Evolutionary conservation across 2,888 invertebrate species (phyloP).

Genomic region (Drosophila colorata): DNA sequence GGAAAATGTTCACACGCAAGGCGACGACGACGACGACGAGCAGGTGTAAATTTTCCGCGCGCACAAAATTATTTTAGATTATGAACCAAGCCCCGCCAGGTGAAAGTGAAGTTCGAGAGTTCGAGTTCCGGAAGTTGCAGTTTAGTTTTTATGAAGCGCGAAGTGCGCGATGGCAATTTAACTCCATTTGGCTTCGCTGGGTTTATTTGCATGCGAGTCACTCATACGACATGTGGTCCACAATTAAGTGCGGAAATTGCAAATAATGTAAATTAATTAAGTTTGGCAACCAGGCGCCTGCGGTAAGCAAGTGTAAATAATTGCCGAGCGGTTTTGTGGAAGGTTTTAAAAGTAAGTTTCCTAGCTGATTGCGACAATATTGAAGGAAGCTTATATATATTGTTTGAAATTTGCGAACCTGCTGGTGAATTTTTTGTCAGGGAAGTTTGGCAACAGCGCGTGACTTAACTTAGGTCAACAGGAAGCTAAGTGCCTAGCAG

Average conservation of each 20-base stretch:
- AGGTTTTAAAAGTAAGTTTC: not conserved
- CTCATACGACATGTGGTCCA: slow-evolving; percentile 62
- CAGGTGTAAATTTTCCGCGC: slow-evolving; percentile 76
- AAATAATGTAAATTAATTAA: slow-evolving; percentile 41
- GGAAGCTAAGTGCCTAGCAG: no score
- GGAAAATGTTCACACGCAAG: slow-evolving; percentile 77
- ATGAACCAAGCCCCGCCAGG: slow-evolving; percentile 41
- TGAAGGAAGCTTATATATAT: not conserved
- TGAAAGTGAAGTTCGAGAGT: slow-evolving; percentile 4
- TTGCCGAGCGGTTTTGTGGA: slow-evolving; percentile 7
- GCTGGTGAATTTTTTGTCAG: no score
- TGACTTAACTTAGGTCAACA: no score
- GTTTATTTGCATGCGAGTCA: slow-evolving; percentile 47
- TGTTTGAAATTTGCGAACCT: no score
- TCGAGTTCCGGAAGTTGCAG: slow-evolving; percentile 66
- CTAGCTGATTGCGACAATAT: not conserved
- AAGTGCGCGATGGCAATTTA: slow-evolving; percentile 53
- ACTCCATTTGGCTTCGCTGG: slow-evolving; percentile 4
- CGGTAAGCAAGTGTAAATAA: slow-evolving; percentile 25
- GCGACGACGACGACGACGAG: slow-evolving; percentile 31
- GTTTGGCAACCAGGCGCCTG: slow-evolving; percentile 21
- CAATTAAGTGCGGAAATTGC: slow-evolving; percentile 49
- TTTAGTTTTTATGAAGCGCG: slow-evolving; percentile 74
- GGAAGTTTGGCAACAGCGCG: no score
- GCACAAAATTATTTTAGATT: slow-evolving; percentile 79